Conservation (phyloP, 2,113 vertebrate genomes). For the Oncorhynchus nerka region DNA sequence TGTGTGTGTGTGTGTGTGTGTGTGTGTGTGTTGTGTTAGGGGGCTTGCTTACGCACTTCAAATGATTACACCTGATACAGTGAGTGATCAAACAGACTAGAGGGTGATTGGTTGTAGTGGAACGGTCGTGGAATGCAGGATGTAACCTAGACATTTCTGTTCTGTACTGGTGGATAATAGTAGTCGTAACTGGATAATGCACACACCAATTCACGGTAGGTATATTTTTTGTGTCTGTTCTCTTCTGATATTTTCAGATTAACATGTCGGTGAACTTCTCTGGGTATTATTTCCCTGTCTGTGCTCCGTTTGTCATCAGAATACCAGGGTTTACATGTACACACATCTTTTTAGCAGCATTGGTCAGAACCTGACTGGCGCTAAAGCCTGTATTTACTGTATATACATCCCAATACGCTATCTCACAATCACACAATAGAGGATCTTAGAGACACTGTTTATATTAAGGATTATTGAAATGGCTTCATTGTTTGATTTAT, state of each 20-base stretch:
- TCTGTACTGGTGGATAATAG: neutral
- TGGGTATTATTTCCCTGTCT: slow-evolving; percentile 11
- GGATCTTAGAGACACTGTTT: slow-evolving; percentile 1
- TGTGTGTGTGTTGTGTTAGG: neutral
- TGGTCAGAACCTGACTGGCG: slow-evolving; percentile 29
- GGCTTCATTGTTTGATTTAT: slow-evolving; percentile 17
- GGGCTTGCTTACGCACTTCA: too few species aligned
- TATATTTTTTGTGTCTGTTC: neutral
- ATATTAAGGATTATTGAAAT: too few species aligned
- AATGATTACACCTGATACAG: too few species aligned
- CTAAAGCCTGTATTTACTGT: slow-evolving; percentile 37
- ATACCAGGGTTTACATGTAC: slow-evolving; percentile 51
- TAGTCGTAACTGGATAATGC: neutral
- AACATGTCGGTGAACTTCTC: slow-evolving; percentile 12
- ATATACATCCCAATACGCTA: slow-evolving; percentile 21
- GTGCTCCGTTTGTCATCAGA: slow-evolving; percentile 23
- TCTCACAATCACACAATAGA: slow-evolving; percentile 8
- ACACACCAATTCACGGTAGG: neutral
- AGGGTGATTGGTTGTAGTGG: neutral
- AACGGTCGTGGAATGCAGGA: too few species aligned
- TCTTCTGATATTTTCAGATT: neutral
- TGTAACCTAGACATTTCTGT: neutral
- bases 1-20: neutral
- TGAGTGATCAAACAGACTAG: too few species aligned
- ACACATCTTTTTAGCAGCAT: slow-evolving; percentile 16